These are phyloP conservation scores for Dermatemys mawii DNA, from an alignment of 2,113 vertebrate species.

Conservation along the genomic window DNA sequence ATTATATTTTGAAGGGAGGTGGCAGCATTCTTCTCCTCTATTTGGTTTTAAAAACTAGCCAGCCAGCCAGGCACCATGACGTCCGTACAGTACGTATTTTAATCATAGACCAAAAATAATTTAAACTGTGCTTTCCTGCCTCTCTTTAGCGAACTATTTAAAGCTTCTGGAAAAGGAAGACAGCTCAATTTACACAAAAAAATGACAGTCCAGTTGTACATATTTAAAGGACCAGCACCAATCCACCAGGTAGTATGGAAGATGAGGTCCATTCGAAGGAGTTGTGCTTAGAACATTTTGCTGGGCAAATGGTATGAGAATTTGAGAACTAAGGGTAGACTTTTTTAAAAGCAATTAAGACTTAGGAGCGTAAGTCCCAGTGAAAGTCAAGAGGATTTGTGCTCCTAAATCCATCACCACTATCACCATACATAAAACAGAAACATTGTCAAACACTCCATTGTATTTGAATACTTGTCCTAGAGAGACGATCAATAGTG, in stretches of 20 bases:
- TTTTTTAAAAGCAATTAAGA: not conserved
- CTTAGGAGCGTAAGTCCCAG: not conserved
- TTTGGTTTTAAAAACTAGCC: constrained; percentile 58
- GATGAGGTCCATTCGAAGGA: not conserved
- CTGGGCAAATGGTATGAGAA: not conserved
- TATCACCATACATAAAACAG: not conserved
- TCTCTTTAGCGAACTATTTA: constrained; percentile 22
- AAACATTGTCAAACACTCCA: not conserved
- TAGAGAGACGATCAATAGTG: not conserved
- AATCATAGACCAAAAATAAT: constrained; percentile 61
- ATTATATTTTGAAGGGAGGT: constrained; percentile 47
- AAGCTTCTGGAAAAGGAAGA: constrained; percentile 26
- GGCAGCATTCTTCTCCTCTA: constrained; percentile 70
- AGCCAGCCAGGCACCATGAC: constrained; percentile 46
- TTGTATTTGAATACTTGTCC: not conserved
- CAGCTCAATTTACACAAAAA: not conserved
- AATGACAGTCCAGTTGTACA: not conserved
- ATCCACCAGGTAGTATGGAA: not conserved
- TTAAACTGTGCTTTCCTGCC: constrained; percentile 25
- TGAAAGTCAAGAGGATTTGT: not conserved
- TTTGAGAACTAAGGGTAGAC: not conserved
- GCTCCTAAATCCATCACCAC: not conserved
- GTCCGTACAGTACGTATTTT: constrained; percentile 43
- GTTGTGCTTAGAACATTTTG: not conserved
- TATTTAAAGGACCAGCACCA: not conserved